Base-by-base conservation (phyloP, 2,797 vertebrate species). In the Sitta carolinensis region DNA sequence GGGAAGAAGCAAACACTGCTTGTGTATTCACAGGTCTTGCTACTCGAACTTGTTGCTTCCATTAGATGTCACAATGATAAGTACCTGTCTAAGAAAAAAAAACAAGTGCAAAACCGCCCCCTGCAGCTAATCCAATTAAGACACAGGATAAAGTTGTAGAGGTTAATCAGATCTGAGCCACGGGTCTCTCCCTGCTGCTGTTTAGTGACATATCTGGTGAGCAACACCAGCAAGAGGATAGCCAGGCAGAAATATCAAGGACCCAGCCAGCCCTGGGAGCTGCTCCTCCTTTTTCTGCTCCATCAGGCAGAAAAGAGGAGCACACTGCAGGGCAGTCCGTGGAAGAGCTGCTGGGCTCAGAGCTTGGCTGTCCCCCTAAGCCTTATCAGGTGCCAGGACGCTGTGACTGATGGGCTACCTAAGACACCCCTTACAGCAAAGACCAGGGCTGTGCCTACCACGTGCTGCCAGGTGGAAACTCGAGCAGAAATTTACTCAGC, bases 131-230 rank as follows among this genome's bases (percentile, higher is more conserved):
- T 89, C 83, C 91, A 94, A 51, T 92, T 95, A 96, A 93, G 83
- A 78, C 29, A 26, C 17, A 34, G 89, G 73, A 94, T 91, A 90
- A 96, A 91, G 87, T 40, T 81, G 61, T 82, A 92, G 85, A 84
- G 64, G 76, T 95, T 94, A 96, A 96, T 96, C 92, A 93, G 87
- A 94, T 91, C 92, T 90, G 88, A 96, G 92, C 78, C 81, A 45
- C 3, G 74, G 75, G 78, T 91, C 78, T 84, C 66, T 63, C 80
- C 86, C 76, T 79, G 57, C 85, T 77, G 83, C 85, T 95, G 68
- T 92, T 94, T 77, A 89, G 84, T 54, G 61, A 91, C 75, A 55
- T 66, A 90, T 63, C 91, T 89, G 69, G 59, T 40, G 54, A 93
- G 81, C 78, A 85, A 69, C 38, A 43, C 26, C 75, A 57, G 40